Base-by-base conservation (phyloP, 1,140 invertebrate species). In the Zaprionus davidi region DNA sequence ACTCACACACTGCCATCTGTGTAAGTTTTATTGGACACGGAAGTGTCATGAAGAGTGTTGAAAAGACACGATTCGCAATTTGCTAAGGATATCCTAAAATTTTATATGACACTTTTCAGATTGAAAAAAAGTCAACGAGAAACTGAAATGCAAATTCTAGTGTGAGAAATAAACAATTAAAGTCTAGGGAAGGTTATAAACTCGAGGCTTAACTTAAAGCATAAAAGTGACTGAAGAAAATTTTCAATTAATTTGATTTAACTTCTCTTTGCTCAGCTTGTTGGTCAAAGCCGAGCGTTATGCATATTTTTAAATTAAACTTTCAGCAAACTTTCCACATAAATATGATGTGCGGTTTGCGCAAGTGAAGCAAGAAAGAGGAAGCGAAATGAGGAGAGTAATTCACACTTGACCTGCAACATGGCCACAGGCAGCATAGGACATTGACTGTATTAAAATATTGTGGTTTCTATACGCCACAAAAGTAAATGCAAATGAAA, bases 361-460 rank as follows among this genome's bases (percentile, higher is more conserved):
- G 22, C 59, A 56, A 69, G 68, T 44, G 26, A 69, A 76, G 68
- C 59, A 53, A 56, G 7, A 11, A 59, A 5, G 28, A 22, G 55
- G n/a, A n/a, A 38, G 24, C 44, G 5, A 49, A 60, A 44, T 20
- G 13, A 62, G 41, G 26, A 17, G 36, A 41, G 58, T 82, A 84
- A 79, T 88, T 76, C 81, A 81, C 85, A 76, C 84, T 88, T 87
- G 84, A 88, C 81, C 75, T 76, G 84, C 65, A 71, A 80, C 53
- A 80, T 76, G 4, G 38, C 49, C 41, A 56, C 58, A 51, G 22
- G 22, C 38, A 15, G 69, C 38, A 34, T 63, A 72, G 75, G 73
- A 67, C 36, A n/a, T 4, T 20, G 46, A 49, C 9, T 51, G 12
- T 20, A 20, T 24, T 58, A 76, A 78, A 73, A 82, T 81, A 80